Conservation (phyloP, 2,113 vertebrate genomes). For the Marmota flaviventris region DNA sequence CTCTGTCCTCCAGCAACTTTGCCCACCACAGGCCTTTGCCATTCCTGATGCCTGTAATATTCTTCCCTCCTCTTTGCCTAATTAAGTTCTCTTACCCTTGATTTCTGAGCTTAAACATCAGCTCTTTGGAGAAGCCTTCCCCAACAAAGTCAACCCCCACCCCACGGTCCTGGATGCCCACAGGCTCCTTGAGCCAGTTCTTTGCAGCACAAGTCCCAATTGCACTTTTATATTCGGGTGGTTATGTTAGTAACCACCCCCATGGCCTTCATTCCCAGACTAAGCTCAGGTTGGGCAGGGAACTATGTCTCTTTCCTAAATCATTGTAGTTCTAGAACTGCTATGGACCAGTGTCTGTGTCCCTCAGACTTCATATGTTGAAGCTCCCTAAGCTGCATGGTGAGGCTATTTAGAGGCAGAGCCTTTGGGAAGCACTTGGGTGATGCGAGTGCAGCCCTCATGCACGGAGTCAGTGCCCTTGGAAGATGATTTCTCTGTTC, state of each 20-base stretch:
- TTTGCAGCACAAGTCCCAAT: background rate
- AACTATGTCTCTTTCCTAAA: background rate
- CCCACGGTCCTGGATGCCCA: background rate
- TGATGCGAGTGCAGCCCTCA: no score
- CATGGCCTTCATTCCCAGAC: background rate
- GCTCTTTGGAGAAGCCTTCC: background rate
- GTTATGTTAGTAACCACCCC: background rate
- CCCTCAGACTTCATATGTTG: background rate
- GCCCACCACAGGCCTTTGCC: background rate
- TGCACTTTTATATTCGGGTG: background rate
- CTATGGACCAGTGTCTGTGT: background rate
- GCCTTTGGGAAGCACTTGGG: background rate
- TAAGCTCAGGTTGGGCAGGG: background rate
- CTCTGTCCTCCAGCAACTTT: background rate
- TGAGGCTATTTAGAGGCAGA: background rate
- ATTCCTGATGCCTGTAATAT: background rate
- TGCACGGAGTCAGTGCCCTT: background rate
- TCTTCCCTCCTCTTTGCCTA: background rate
- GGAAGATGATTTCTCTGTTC: background rate
- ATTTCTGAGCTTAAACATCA: background rate
- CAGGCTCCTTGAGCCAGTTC: background rate
- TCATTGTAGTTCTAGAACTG: background rate
- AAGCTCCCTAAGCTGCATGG: background rate
- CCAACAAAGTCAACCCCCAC: background rate
- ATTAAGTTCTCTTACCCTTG: background rate